phyloP scores from a whole-genome alignment of 2,888 invertebrate genomes.

The Sphecodes monilicornis region DNA sequence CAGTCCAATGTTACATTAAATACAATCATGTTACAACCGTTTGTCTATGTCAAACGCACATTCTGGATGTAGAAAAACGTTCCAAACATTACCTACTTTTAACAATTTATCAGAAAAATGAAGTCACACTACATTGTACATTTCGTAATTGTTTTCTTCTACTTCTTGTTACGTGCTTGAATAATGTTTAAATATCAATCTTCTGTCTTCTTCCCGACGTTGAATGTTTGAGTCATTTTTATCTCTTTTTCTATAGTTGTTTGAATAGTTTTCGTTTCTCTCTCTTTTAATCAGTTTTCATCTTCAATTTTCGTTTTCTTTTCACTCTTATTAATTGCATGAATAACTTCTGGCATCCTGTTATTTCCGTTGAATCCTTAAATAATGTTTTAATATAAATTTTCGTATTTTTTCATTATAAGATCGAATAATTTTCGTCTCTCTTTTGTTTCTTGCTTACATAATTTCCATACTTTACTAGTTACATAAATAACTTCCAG shows the following conservation, averaged over 20 bases:
- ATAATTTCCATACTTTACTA: no score
- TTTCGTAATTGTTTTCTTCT: neutral
- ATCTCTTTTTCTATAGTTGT: neutral
- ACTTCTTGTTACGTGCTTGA: neutral
- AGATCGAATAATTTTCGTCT: no score
- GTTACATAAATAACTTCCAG: no score
- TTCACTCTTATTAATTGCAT: no score
- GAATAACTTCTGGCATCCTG: neutral
- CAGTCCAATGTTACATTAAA: neutral
- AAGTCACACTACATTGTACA: neutral
- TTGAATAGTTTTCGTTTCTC: neutral
- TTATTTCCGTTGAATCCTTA: neutral
- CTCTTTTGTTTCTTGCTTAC: no score
- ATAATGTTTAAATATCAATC: neutral
- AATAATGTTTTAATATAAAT: neutral
- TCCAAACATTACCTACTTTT: neutral
- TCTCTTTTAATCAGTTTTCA: no score
- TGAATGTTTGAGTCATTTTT: neutral
- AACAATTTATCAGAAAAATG: neutral
- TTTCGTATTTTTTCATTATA: neutral
- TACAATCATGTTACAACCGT: neutral
- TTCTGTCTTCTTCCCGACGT: no score
- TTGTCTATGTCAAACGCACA: neutral
- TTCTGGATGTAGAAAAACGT: neutral
- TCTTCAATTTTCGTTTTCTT: no score